Evolutionary conservation across 2,888 invertebrate species (phyloP).

Genomic region (Gnatocerus cornutus): DNA sequence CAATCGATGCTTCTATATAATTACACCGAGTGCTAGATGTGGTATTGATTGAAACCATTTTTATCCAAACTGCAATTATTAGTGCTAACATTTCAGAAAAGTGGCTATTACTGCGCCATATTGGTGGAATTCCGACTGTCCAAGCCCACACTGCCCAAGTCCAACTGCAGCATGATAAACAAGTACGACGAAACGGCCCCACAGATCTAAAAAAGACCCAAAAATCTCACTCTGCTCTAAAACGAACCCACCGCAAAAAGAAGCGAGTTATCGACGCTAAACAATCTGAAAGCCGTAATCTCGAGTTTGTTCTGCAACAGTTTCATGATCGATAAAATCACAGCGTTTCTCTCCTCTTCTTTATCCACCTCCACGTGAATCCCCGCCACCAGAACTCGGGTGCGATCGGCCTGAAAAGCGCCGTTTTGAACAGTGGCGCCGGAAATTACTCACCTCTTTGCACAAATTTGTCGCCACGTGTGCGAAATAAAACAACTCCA

Average conservation of each 20-base stretch:
- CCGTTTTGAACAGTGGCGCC: not conserved
- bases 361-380: conserved; percentile 48
- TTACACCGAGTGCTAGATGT: not conserved
- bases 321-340: conserved; percentile 44
- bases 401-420: not conserved
- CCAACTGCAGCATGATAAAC: conserved; percentile 58
- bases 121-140: not conserved
- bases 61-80: no score
- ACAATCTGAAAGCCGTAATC: conserved; percentile 56
- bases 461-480: not conserved
- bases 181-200: conserved; percentile 56
- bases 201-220: conserved; percentile 52
- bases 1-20: not conserved
- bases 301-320: conserved; percentile 39
- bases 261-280: conserved; percentile 56
- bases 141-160: conserved; percentile 7
- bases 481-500: conserved; percentile 1
- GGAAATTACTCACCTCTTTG: not conserved
- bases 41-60: no score
- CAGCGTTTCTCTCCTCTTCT: conserved; percentile 55
- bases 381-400: not conserved
- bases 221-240: not conserved
- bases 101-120: not conserved
- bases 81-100: no score
- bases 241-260: conserved; percentile 56